Percentiles rank a stretch among this genome's conserved stretches.
Conservation (phyloP, 92 coral and sea anemone genomes). For the Plumapathes pennacea region DNA sequence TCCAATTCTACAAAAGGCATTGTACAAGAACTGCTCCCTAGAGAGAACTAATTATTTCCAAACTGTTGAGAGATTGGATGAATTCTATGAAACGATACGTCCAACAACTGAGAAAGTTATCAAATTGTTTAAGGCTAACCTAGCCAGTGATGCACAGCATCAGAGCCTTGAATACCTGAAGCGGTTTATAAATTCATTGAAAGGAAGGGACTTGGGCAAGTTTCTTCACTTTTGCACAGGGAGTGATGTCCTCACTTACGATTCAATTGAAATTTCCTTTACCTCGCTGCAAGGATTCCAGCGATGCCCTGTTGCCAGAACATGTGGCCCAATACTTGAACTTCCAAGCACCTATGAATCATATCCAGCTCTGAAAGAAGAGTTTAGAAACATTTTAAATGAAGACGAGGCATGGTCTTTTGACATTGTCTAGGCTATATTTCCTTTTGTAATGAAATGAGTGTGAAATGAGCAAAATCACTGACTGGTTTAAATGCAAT, state of each 20-base stretch:
- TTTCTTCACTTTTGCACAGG: slow-evolving; percentile 50
- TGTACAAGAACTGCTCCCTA: too few relatives aligned
- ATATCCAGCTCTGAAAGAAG: slow-evolving; percentile 47
- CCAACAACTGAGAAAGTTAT: slow-evolving; percentile 41
- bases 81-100: slow-evolving; percentile 16
- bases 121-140: slow-evolving; percentile 40
- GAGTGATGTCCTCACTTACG: slow-evolving; percentile 27
- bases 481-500: too few relatives aligned
- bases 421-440: slow-evolving; percentile 18
- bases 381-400: slow-evolving; percentile 23
- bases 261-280: slow-evolving; percentile 19
- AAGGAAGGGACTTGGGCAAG: slow-evolving; percentile 2
- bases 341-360: slow-evolving; percentile 36
- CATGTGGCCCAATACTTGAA: slow-evolving; percentile 42
- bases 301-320: slow-evolving; percentile 41
- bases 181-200: slow-evolving; percentile 36
- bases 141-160: slow-evolving; percentile 35
- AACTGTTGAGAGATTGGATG: slow-evolving; percentile 16
- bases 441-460: too few relatives aligned
- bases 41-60: slow-evolving; percentile 4
- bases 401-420: slow-evolving; percentile 32
- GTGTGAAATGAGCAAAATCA: too few relatives aligned
- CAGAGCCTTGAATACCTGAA: slow-evolving; percentile 39
- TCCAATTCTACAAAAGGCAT: slow-evolving; percentile 11
- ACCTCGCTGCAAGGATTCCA: slow-evolving; percentile 1